A percentile compares a stretch with the other conserved stretches of the same genome.
Evolutionary conservation across 2,888 invertebrate genomes (phyloP).

Genomic region (Hofmannophila pseudospretella): DNA sequence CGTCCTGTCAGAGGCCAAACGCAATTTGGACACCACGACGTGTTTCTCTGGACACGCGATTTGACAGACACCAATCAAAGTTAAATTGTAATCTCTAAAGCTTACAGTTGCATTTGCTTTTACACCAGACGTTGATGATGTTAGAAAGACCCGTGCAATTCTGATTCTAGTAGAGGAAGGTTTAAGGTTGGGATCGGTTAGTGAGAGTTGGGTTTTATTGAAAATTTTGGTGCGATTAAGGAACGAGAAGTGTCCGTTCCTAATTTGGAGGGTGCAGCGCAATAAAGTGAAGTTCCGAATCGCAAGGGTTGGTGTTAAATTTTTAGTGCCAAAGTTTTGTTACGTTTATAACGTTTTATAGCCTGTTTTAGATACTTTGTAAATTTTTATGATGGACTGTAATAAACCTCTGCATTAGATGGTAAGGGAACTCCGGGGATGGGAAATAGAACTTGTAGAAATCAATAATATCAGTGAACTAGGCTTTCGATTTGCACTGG

Average conservation of each 20-base stretch:
- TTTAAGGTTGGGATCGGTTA: background rate
- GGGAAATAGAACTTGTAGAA: too few species aligned
- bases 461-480: too few species aligned
- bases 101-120: slow-evolving; percentile 4
- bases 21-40: slow-evolving; percentile 38
- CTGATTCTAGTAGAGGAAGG: background rate
- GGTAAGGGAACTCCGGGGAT: too few species aligned
- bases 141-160: background rate
- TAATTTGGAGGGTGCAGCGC: slow-evolving; percentile 51
- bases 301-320: slow-evolving; percentile 22
- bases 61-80: slow-evolving; percentile 11
- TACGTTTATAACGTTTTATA: slow-evolving; percentile 15
- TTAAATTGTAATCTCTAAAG: slow-evolving; percentile 11
- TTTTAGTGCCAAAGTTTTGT: slow-evolving; percentile 27
- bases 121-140: background rate
- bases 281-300: slow-evolving; percentile 32
- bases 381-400: slow-evolving; percentile 7
- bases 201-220: background rate
- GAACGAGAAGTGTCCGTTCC: slow-evolving; percentile 54
- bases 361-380: slow-evolving; percentile 8
- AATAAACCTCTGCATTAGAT: slow-evolving; percentile 2
- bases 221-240: slow-evolving; percentile 44
- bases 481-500: too few species aligned
- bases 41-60: slow-evolving; percentile 28
- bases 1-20: slow-evolving; percentile 41